Conservation (phyloP, 2,797 vertebrate genomes). For the Tragelaphus eurycerus region DNA sequence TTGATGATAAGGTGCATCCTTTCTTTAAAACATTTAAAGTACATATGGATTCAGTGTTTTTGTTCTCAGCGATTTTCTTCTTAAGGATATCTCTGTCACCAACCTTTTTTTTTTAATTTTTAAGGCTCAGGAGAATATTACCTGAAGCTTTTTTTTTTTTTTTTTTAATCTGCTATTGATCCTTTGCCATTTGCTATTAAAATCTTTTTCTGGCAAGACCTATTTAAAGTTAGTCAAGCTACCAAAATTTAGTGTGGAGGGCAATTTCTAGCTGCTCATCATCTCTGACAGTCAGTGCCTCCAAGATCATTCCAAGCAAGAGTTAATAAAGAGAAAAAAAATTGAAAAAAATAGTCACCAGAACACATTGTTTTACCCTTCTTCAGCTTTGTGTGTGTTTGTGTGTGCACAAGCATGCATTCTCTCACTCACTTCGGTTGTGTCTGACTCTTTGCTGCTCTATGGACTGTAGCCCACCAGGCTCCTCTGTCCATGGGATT, state of each 20-base stretch:
- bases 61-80: background rate
- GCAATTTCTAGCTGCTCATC: background rate
- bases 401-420: rapidly evolving
- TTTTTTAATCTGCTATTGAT: background rate
- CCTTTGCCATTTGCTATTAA: background rate
- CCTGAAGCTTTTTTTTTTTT: background rate
- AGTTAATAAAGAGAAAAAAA: background rate
- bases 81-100: background rate
- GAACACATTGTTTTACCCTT: background rate
- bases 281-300: background rate
- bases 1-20: background rate
- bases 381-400: background rate
- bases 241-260: background rate
- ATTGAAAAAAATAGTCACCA: background rate
- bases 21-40: background rate
- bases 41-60: background rate
- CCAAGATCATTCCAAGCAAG: background rate
- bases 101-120: background rate
- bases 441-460: background rate
- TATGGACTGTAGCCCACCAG: background rate
- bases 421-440: background rate
- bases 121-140: background rate
- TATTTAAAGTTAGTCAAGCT: background rate
- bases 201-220: background rate
- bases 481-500: background rate